Evolutionary conservation across 1,140 invertebrate species (phyloP).

Genomic region (Orchestia grillus): DNA sequence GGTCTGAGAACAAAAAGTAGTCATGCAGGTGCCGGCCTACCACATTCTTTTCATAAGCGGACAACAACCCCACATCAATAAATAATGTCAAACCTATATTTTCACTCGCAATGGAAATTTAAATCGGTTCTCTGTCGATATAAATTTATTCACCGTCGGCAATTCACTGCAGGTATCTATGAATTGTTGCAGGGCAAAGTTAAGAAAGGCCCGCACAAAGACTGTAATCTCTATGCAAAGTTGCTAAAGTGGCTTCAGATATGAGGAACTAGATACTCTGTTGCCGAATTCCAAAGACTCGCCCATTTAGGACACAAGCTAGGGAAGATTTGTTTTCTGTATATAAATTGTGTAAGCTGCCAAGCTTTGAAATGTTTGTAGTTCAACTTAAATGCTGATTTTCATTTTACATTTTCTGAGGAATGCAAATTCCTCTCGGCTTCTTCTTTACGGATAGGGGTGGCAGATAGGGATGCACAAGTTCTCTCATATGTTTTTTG

Average conservation of each 20-base stretch:
- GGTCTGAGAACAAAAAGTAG: background rate
- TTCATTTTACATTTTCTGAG: constrained; percentile 47
- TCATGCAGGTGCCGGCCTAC: constrained; percentile 17
- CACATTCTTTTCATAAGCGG: constrained; percentile 48
- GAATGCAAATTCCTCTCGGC: constrained; percentile 45
- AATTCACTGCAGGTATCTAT: constrained; percentile 55
- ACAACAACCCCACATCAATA: constrained; percentile 30
- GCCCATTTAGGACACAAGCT: constrained; percentile 54
- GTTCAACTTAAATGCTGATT: constrained; percentile 56
- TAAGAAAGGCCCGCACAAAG: background rate
- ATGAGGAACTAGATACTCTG: constrained; percentile 54
- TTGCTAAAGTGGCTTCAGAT: constrained; percentile 19
- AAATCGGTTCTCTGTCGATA: constrained; percentile 47
- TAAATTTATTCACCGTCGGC: constrained; percentile 49
- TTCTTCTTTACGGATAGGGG: background rate
- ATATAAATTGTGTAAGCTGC: constrained; percentile 50
- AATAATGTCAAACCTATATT: constrained; percentile 32
- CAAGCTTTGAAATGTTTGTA: constrained; percentile 53
- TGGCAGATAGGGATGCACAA: background rate
- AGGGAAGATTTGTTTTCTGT: constrained; percentile 54
- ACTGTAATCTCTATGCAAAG: constrained; percentile 55
- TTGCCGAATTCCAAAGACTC: constrained; percentile 45
- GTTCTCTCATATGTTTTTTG: constrained; percentile 17
- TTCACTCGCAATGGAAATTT: constrained; percentile 45
- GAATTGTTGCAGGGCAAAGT: constrained; percentile 34